Evolutionary conservation across 2,113 vertebrate genomes (phyloP).

Genomic region (Anarrhichthys ocellatus): DNA sequence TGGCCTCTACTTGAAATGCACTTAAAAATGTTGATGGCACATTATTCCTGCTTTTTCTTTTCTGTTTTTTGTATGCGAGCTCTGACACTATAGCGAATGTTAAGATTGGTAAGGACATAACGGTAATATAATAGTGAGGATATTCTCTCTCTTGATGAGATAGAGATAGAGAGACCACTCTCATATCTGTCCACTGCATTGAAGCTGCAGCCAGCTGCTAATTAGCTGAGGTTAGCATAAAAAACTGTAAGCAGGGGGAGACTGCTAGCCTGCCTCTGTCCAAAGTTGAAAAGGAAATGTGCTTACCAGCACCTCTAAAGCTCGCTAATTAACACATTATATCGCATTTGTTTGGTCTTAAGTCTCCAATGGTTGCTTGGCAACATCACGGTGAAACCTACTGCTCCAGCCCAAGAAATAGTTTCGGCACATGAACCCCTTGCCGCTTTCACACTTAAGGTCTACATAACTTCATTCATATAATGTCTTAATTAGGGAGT

Average conservation of each 20-base stretch:
- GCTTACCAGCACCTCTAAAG: not conserved
- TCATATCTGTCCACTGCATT: not conserved
- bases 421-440: not conserved
- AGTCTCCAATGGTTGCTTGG: not conserved
- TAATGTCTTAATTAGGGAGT: not conserved
- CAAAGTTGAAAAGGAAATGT: not conserved
- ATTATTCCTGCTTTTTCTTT: not conserved
- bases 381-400: not conserved
- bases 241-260: not conserved
- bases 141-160: not conserved
- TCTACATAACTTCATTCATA: not conserved
- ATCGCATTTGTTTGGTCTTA: not conserved
- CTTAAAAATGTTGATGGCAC: not conserved
- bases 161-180: no score
- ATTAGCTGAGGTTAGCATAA: conserved; percentile 3
- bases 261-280: not conserved
- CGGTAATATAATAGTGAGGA: not conserved
- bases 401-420: not conserved
- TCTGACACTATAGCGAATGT: not conserved
- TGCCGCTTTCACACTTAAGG: not conserved
- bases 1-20: not conserved
- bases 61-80: not conserved
- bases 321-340: conserved; percentile 6
- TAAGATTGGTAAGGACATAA: not conserved
- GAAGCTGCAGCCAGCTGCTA: not conserved